Conservation (phyloP, 2,113 vertebrate species). For the Rhagologus leucostigma region DNA sequence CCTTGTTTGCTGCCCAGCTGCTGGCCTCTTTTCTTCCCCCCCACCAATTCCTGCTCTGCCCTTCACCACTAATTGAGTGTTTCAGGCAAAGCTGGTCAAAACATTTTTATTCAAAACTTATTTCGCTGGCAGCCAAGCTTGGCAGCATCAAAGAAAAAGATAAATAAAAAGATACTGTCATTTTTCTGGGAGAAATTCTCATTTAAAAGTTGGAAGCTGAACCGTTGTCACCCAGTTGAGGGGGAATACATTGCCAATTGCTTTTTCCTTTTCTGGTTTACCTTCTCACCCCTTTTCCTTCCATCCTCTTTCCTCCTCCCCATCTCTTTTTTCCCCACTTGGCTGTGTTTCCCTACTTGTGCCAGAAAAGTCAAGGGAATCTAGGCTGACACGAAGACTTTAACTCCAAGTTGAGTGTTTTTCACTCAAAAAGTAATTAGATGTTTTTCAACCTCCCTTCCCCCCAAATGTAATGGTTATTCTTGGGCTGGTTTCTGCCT, state of each 20-base stretch:
- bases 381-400: neutral
- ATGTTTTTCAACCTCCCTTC: neutral
- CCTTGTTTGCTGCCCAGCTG: neutral
- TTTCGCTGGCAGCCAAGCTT: neutral
- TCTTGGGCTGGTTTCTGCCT: neutral
- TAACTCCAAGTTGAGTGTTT: neutral
- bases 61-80: neutral
- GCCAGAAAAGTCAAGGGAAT: neutral
- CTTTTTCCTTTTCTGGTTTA: neutral
- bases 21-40: neutral
- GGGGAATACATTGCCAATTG: neutral
- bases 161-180: neutral
- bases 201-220: neutral
- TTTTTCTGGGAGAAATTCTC: neutral
- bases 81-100: slow-evolving; percentile 25
- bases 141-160: neutral
- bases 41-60: neutral
- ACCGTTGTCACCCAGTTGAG: neutral
- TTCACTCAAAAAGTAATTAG: neutral
- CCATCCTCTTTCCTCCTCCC: rapidly evolving
- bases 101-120: slow-evolving; percentile 22
- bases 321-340: neutral
- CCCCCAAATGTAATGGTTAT: neutral
- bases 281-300: neutral
- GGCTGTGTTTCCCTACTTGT: neutral